Base-by-base conservation (phyloP, 2,113 vertebrate species). In the Brachypodius melanocephalos region DNA sequence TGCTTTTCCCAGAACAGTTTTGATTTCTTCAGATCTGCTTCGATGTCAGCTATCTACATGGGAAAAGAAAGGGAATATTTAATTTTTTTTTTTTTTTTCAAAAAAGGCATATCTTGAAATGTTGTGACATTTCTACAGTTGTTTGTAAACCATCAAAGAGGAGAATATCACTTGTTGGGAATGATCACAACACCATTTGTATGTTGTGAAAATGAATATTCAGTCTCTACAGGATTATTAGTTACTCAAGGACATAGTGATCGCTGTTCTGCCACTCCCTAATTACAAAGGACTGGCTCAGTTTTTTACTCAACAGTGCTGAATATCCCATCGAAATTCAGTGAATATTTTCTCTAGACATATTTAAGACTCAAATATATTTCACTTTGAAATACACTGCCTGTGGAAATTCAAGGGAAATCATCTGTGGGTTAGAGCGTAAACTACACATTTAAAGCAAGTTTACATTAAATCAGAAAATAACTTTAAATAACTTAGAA, bases 1-100 rank as follows among this genome's bases (percentile, higher is more conserved):
- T 99, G 99, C 66, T 98, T 99, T 96, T 99, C 99, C 83, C 99
- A 98, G 20, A 99, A 98, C 32, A 96, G 98, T 97, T 98, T 99
- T 91, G 98, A 99, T 93, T 96, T 98, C 74, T 92, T 97, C 86
- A 99, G 98, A 97, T 99, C 99, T 82, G 98, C 98, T 96, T 99
- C 99, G 52, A 99, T 98, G 81, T 98, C 99, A 97, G 98, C 98
- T 98, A 99, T 99, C 99, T 99, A 95, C 55, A 96, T 82, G 96
- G 86, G 32, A 94, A 95, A 84, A 98, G 75, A 98, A 98, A 98
- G 92, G 42, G 97, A 98, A 98, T 98, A 93, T 91, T 97, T 98
- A 96, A 98, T 95, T 93, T 55, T 68, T 52, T 46, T 45, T 28
- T 31, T 65, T 76, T 59, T 59, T 65, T 16, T 48, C 38, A 38